Percentiles rank a stretch among this genome's conserved stretches.
Conservation (phyloP, 2,888 invertebrate genomes). For the Trichogramma evanescens region DNA sequence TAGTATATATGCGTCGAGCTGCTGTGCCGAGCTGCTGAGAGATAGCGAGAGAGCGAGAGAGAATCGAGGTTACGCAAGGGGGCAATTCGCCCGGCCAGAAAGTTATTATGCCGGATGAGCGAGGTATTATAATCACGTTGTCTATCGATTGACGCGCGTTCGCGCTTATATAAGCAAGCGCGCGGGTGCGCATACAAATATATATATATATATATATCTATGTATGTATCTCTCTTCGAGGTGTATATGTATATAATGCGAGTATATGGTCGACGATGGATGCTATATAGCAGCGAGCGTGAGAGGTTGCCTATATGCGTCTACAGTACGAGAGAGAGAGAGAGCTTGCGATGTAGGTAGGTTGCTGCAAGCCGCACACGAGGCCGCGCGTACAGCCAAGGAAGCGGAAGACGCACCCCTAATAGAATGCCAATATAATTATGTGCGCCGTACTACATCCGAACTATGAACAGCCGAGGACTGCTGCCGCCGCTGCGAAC, state of each 20-base stretch:
- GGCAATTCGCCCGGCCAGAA: slow-evolving; percentile 6
- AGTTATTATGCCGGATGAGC: slow-evolving; percentile 29
- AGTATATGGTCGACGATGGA: no score
- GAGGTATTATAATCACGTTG: slow-evolving; percentile 35
- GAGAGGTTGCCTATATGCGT: no score
- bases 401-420: slow-evolving; percentile 32
- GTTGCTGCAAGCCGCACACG: slow-evolving; percentile 7
- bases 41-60: not conserved
- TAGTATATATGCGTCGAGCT: not conserved
- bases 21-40: slow-evolving; percentile 12
- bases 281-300: no score
- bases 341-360: no score
- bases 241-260: no score
- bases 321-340: no score
- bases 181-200: no score
- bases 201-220: no score
- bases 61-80: slow-evolving; percentile 20
- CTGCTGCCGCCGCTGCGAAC: not conserved
- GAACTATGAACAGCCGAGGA: slow-evolving; percentile 30
- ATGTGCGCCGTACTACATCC: slow-evolving; percentile 37
- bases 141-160: slow-evolving; percentile 31
- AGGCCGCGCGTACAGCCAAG: slow-evolving; percentile 19
- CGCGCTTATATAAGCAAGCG: no score
- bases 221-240: no score
- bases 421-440: slow-evolving; percentile 44